phyloP scores from a whole-genome alignment of 1,140 invertebrate genomes.

The Rhyacophila brunnea region DNA sequence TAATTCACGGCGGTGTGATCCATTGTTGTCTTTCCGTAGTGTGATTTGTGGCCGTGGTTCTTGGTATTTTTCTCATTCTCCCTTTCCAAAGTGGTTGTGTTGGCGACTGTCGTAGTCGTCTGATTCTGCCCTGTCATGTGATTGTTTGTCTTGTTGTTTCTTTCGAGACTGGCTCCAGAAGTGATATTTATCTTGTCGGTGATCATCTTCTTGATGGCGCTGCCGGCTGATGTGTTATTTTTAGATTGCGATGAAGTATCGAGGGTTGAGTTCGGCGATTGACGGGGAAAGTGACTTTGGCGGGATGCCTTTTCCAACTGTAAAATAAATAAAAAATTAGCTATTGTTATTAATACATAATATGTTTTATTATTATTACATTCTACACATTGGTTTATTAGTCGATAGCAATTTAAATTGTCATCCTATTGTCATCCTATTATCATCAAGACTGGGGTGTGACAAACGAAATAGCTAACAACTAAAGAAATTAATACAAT shows the following conservation, averaged over 20 bases:
- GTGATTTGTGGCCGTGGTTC: conserved; percentile 30
- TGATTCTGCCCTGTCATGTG: conserved; percentile 39
- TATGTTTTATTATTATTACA: too few species aligned
- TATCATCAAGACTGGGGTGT: too few species aligned
- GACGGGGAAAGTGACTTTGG: conserved; percentile 45
- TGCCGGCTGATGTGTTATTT: conserved; percentile 33
- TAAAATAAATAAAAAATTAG: conserved; percentile 33
- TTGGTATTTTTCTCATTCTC: conserved; percentile 55
- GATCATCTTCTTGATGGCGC: conserved; percentile 52
- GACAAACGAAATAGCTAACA: too few species aligned
- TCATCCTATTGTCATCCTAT: too few species aligned
- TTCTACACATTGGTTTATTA: too few species aligned
- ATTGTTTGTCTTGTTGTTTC: conserved; percentile 54
- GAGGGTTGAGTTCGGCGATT: conserved; percentile 49
- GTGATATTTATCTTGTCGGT: conserved; percentile 47
- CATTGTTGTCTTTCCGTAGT: too few species aligned
- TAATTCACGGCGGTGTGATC: too few species aligned
- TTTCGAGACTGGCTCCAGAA: conserved; percentile 41
- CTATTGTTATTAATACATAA: conserved; percentile 1
- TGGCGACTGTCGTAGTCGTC: conserved; percentile 44
- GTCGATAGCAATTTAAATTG: too few species aligned
- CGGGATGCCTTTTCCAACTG: conserved; percentile 53
- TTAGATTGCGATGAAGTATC: conserved; percentile 45
- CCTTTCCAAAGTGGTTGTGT: conserved; percentile 42
- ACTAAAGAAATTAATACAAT: too few species aligned